Evolutionary conservation across 2,888 invertebrate genomes (phyloP).

Genomic region (Oscheius sp.): DNA sequence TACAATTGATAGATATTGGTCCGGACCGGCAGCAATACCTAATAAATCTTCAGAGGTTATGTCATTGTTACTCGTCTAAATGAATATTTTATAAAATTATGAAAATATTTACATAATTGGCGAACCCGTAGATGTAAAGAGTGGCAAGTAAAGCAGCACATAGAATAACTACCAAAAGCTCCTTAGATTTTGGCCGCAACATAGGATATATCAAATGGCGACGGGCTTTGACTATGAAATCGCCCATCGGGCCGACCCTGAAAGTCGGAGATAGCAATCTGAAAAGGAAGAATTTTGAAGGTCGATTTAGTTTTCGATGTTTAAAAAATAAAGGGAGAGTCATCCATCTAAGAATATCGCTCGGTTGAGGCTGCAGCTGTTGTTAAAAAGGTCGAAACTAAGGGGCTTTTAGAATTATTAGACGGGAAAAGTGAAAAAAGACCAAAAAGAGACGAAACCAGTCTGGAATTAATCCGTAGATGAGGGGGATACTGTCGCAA

Average conservation of each 20-base stretch:
- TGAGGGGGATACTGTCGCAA: too few species aligned
- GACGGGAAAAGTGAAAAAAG: too few species aligned
- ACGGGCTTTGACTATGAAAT: conserved; percentile 8
- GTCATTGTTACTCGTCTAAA: not conserved
- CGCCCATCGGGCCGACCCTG: conserved; percentile 16
- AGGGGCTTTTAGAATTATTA: too few species aligned
- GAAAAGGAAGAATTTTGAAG: too few species aligned
- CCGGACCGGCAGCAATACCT: too few species aligned
- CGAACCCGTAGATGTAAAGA: conserved; percentile 9
- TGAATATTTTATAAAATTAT: not conserved
- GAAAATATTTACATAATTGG: not conserved
- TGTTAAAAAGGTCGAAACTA: too few species aligned
- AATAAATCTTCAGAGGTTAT: not conserved
- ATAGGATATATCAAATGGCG: conserved; percentile 25
- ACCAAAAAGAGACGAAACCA: too few species aligned
- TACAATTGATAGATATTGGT: not conserved
- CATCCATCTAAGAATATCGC: too few species aligned
- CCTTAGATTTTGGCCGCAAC: conserved; percentile 7
- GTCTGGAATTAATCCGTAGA: too few species aligned
- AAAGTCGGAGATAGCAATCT: conserved; percentile 23
- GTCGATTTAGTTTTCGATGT: too few species aligned
- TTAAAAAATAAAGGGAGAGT: not conserved
- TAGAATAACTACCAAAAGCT: not conserved
- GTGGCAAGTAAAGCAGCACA: conserved; percentile 9
- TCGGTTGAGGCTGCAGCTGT: too few species aligned